These are phyloP conservation scores for Polymixis lichenea DNA, from an alignment of 2,888 invertebrate species.

Conservation along the genomic window DNA sequence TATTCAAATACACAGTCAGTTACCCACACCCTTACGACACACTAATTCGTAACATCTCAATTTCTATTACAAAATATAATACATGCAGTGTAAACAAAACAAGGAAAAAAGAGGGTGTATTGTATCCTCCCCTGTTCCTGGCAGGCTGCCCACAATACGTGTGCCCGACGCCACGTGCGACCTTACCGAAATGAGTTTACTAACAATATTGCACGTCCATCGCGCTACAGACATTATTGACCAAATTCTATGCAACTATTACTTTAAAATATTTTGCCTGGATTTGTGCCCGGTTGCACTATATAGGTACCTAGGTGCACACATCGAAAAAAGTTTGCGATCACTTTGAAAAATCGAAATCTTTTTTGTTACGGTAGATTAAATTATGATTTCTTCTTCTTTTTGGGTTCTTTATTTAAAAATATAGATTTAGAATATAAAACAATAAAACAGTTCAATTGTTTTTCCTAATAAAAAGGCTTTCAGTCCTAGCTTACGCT, in stretches of 20 bases:
- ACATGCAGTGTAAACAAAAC: constrained; percentile 61
- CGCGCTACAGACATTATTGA: constrained; percentile 41
- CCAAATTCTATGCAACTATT: constrained; percentile 42
- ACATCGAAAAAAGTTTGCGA: too few relatives aligned
- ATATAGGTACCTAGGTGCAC: too few relatives aligned
- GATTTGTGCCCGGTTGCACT: too few relatives aligned
- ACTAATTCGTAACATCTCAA: constrained; percentile 48
- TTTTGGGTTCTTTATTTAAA: too few relatives aligned
- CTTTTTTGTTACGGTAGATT: too few relatives aligned
- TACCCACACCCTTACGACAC: constrained; percentile 11
- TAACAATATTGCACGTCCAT: constrained; percentile 73
- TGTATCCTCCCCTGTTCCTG: constrained; percentile 77
- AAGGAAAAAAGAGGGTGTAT: constrained; percentile 61
- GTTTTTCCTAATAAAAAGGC: too few relatives aligned
- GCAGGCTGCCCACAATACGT: constrained; percentile 75
- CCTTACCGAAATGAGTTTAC: constrained; percentile 76
- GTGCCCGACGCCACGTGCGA: constrained; percentile 74
- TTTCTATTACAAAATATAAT: constrained; percentile 52
- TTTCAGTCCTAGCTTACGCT: too few relatives aligned
- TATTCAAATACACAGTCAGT: not conserved
- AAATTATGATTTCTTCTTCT: too few relatives aligned
- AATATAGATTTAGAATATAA: too few relatives aligned
- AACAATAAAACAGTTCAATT: too few relatives aligned
- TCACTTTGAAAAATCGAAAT: too few relatives aligned
- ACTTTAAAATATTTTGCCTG: too few relatives aligned